Base-by-base conservation (phyloP, 2,888 invertebrate genomes). In the Lymantria dispar region DNA sequence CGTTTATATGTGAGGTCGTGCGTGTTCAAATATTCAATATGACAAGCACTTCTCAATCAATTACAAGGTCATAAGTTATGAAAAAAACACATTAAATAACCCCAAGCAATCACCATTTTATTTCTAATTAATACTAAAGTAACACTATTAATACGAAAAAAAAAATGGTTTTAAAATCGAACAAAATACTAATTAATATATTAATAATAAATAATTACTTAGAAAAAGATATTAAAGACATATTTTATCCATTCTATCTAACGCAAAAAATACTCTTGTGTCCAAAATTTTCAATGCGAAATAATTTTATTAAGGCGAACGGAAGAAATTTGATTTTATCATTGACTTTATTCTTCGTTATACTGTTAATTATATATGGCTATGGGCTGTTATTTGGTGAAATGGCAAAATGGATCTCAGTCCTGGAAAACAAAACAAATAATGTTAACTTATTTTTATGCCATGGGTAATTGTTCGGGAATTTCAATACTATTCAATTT, bases 251-350 rank as follows among this genome's bases (percentile, higher is more conserved):
- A n/a, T 42, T 50, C 9, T 41, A 47, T 37, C 8, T 57, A 0
- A 14, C 42, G 29, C 52, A 62, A 0, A 44, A 37, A 12, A 1
- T 64, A 7, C 49, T 62, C 1, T 22, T 65, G 0, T 43, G 47
- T 7, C 44, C 62, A 1, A 64, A 57, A 29, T 65, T 45, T 37
- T 41, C 33, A 1, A 52, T 62, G 29, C 38, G 43, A 39, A 37
- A 60, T 33, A 42, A 60, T 43, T 47, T 51, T 30, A 54, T 64
- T 15, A 53, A 46, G 38, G 46, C 53, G 8, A 53, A 47, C 30
- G 40, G 37, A 5, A 54, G 44, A 11, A 37, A 5, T 9, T 39
- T 14, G 36, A 7, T 14, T 12, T 22, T 38, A n/a, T 13, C 39
- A 0, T 1, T 45, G n/a, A 31, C 14, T 22, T 33, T 40, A n/a